A percentile compares a stretch with the other conserved stretches of the same genome.
phyloP scores from a whole-genome alignment of 2,888 invertebrate genomes.

The Rhamnusium bicolor region DNA sequence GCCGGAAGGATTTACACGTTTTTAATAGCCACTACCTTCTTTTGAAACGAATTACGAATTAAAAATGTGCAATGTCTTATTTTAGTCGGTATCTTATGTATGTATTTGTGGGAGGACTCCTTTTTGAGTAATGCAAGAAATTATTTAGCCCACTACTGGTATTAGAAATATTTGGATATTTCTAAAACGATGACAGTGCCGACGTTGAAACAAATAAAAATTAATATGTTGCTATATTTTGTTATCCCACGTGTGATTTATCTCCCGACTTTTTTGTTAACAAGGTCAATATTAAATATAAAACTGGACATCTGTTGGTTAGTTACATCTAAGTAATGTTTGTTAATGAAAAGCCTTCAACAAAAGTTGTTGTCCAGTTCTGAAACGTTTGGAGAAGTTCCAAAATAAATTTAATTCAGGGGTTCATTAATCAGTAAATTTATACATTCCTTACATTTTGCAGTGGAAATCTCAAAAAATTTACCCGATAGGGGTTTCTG shows the following conservation, averaged over 20 bases:
- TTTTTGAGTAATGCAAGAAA: background rate
- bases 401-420: background rate
- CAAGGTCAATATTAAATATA: conserved; percentile 14
- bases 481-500: too few species aligned
- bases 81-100: background rate
- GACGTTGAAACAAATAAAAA: background rate
- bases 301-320: background rate
- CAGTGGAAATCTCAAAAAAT: background rate
- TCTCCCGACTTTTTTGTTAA: background rate
- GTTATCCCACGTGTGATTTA: conserved; percentile 8
- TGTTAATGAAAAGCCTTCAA: background rate
- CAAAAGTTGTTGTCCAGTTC: background rate
- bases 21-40: background rate
- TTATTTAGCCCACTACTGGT: background rate
- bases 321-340: background rate
- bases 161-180: background rate
- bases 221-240: background rate
- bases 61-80: background rate
- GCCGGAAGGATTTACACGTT: background rate
- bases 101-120: background rate
- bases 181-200: background rate
- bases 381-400: background rate
- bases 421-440: too few species aligned
- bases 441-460: too few species aligned
- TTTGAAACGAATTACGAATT: background rate